Conservation (phyloP, 2,888 invertebrate species). For the Agrochola lychnidis region DNA sequence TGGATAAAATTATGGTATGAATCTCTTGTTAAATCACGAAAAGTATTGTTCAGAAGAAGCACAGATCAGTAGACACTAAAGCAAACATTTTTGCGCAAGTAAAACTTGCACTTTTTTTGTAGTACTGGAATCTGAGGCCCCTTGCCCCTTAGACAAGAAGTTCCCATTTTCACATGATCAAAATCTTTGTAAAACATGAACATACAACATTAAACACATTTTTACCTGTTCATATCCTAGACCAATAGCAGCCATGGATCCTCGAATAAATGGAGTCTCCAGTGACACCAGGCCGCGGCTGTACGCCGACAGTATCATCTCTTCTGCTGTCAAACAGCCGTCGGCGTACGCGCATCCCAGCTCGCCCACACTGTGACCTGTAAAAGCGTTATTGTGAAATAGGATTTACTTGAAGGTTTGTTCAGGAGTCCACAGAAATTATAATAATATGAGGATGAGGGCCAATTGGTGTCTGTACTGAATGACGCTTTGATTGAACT, state of each 20-base stretch:
- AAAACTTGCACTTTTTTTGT: neutral
- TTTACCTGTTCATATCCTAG: conserved; percentile 89
- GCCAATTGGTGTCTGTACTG: neutral
- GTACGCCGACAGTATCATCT: conserved; percentile 95
- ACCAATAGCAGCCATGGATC: conserved; percentile 97
- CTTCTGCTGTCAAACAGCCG: conserved; percentile 95
- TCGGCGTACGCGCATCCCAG: conserved; percentile 98
- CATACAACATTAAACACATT: neutral
- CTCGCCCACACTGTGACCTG: conserved; percentile 98
- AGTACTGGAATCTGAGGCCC: neutral
- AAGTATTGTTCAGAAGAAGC: neutral
- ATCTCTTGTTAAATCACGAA: neutral
- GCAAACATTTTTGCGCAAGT: neutral
- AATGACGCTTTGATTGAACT: neutral
- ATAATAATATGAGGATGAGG: neutral
- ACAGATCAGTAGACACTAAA: neutral
- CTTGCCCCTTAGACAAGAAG: neutral
- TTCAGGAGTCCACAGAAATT: neutral
- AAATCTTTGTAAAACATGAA: neutral
- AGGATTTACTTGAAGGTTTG: neutral
- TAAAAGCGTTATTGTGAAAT: neutral
- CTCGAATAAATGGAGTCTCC: conserved; percentile 92
- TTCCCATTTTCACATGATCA: neutral
- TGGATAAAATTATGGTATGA: neutral
- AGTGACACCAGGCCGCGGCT: conserved; percentile 94